Base-by-base conservation (phyloP, 2,888 invertebrate species). In the Nemoura dubitans region DNA sequence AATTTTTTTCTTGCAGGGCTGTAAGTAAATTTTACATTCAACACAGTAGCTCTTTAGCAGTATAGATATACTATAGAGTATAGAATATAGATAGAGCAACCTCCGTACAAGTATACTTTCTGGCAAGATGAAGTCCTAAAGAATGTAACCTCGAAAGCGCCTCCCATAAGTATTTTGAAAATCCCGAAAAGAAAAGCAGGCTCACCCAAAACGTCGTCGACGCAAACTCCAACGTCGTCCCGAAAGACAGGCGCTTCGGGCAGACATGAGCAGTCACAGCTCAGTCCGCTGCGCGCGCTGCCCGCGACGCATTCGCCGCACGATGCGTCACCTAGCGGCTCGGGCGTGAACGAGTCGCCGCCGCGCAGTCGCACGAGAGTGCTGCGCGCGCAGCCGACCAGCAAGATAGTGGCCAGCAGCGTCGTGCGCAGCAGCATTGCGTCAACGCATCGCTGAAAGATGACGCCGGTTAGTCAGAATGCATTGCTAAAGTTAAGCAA, bases 171-270 rank as follows among this genome's bases (percentile, higher is more conserved):
- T 36, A 6, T 36, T 3, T 36, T 10, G 3, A 36, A 3, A 36
- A 36, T 36, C 36, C 36, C 59, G 21, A 1, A 59, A 59, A 21
- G 59, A 14, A 10, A 16, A 78, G 0, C 5, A 27, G 14, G 90
- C 94, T 93, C 91, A 97, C 97, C 97, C 91, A 96, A 95, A 89
- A 97, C 94, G 90, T 97, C 96, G 91, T 96, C 96, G 89, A 97
- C 96, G 91, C 97, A 97, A 89, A 97, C 95, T 89, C 95, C 95
- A 89, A 96, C 92, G 91, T 97, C 97, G 91, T 97, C 97, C 88
- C 97, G 94, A 92, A 96, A 97, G 86, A 96, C 95, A 5, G 96
- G 96, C 88, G 95, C 93, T 89, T 95, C 95, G 85, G 94, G 93
- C 88, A 96, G 95, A 90, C 97, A 97, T 86, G 95, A 95, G 92